Conservation (phyloP, 2,888 invertebrate species). For the Cerastis rubricosa region DNA sequence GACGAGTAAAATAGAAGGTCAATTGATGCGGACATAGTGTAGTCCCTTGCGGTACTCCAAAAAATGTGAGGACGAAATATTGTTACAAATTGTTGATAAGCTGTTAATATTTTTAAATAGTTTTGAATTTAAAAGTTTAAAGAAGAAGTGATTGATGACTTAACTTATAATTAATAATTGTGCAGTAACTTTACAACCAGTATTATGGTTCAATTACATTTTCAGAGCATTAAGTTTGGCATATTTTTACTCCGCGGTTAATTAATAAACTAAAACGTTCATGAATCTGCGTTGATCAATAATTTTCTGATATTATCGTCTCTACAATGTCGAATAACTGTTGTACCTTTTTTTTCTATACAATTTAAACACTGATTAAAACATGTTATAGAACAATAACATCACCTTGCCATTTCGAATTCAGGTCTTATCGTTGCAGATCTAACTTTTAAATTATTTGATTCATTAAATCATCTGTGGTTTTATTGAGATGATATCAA, state of each 20-base stretch:
- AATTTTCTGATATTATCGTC: neutral
- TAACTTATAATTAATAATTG: neutral
- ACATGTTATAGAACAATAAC: slow-evolving; percentile 24
- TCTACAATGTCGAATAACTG: neutral
- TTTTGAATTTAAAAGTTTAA: neutral
- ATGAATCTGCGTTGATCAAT: neutral
- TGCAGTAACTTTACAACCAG: neutral
- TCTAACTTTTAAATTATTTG: slow-evolving; percentile 28
- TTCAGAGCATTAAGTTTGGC: neutral
- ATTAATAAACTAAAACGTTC: neutral
- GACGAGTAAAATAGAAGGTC: slow-evolving; percentile 35
- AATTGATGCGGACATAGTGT: slow-evolving; percentile 31
- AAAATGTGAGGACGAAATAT: neutral
- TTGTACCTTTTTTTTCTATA: neutral
- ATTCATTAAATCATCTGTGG: slow-evolving; percentile 6
- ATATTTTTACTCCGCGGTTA: neutral
- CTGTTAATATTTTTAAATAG: neutral
- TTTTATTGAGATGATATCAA: slow-evolving; percentile 7
- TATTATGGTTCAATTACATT: neutral
- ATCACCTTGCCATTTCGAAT: slow-evolving; percentile 50
- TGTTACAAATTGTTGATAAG: neutral
- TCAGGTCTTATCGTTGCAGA: slow-evolving; percentile 19
- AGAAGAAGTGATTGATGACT: neutral
- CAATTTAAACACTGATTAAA: slow-evolving; percentile 22
- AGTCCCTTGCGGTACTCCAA: slow-evolving; percentile 24